Base-by-base conservation (phyloP, 2,797 vertebrate genomes). In the Distichodus sexfasciatus region DNA sequence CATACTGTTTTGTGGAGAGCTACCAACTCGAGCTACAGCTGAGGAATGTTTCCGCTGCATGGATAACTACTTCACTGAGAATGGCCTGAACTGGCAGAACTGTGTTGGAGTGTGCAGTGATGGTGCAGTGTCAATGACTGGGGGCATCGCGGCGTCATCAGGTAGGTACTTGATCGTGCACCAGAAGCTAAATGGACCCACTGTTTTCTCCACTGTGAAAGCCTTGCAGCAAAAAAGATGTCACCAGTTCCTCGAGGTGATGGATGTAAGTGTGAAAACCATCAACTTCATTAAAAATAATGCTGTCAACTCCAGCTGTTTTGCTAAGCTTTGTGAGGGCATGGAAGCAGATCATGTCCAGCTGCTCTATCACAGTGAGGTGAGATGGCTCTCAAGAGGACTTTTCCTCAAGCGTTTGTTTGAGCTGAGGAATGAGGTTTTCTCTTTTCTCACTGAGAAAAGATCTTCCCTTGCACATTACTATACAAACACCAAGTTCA, bases 141-240 rank as follows among this genome's bases (percentile, higher is more conserved):
- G 46, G 54, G 35, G 21, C 40, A 28, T 9, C 0, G 23, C 0
- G n/a, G 50, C 44, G 59, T 64, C 43, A 40, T 57, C 33, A 64
- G 38, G 36, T 40, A 64, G 43, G 64, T 64, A 26, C 29, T 24
- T 15, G 24, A 72, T 38, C 14, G 17, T 14, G 53, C 24, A 4
- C 61, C 61, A 19, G 23, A 57, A 9, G 59, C 60, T n/a, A 59
- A 66, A 31, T 63, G 19, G 36, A 70, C 7, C 1, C 48, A 55
- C 36, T 63, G 48, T 46, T 54, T 70, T 38, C 40, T 53, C 11
- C 67, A 61, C 29, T 12, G 24, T 15, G 40, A 71, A 61, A 57
- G 9, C 23, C 31, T 54, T 4, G 31, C 43, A 29, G n/a, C 43
- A n/a, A 15, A 65, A 15, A 28, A 35, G 5, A 54, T 55, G 50